Conservation (phyloP, 2,888 invertebrate species). For the Lampropteryx suffumata region DNA sequence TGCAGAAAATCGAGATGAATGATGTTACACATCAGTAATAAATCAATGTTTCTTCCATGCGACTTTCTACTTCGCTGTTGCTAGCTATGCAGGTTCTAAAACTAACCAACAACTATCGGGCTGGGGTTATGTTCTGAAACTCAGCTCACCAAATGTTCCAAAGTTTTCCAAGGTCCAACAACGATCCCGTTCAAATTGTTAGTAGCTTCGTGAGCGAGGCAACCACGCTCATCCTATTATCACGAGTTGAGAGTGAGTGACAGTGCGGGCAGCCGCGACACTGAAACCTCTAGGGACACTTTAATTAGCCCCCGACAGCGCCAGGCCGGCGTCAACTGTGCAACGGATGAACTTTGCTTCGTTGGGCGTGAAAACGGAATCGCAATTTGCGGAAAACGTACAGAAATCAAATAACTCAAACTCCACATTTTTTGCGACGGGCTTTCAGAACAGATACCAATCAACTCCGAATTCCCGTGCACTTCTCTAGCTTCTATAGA, state of each 20-base stretch:
- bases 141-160: slow-evolving; percentile 3
- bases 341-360: slow-evolving; percentile 23
- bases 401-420: too few species aligned
- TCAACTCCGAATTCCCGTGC: too few species aligned
- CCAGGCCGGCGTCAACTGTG: slow-evolving; percentile 20
- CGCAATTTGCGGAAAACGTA: too few species aligned
- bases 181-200: slow-evolving; percentile 13
- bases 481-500: too few species aligned
- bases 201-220: slow-evolving; percentile 4
- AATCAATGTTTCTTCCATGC: too few species aligned
- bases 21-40: too few species aligned
- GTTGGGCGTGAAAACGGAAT: slow-evolving; percentile 13
- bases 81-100: neutral
- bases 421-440: too few species aligned
- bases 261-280: slow-evolving; percentile 41
- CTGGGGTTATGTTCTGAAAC: slow-evolving; percentile 11
- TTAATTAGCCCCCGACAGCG: slow-evolving; percentile 44
- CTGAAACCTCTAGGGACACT: slow-evolving; percentile 36
- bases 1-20: too few species aligned
- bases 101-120: slow-evolving; percentile 2
- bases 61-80: too few species aligned
- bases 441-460: too few species aligned
- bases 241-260: slow-evolving; percentile 40
- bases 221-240: slow-evolving; percentile 18
- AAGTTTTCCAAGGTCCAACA: slow-evolving; percentile 13